A percentile compares a stretch with the other conserved stretches of the same genome.
These are phyloP conservation scores for Aphaenogaster ashmeadi DNA, from an alignment of 1,140 invertebrate genomes.

Conservation along the genomic window DNA sequence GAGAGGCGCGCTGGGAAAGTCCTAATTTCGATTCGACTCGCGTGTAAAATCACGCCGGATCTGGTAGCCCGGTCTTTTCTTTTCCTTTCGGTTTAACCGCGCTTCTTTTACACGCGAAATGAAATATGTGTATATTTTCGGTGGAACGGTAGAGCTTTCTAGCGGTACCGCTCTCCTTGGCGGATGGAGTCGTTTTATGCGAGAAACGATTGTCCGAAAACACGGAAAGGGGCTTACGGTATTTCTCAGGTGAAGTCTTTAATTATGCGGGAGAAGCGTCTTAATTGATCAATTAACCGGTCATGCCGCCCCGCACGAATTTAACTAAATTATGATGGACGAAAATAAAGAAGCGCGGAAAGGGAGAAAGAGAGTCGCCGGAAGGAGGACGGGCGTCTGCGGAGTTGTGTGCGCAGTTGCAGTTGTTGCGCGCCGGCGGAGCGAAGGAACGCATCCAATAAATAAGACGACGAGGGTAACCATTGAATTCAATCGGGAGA, in stretches of 20 bases:
- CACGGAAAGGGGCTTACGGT: background rate
- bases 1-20: conserved; percentile 35
- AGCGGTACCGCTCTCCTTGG: background rate
- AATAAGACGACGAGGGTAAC: conserved; percentile 85
- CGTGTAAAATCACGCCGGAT: conserved; percentile 2
- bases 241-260: background rate
- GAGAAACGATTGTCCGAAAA: background rate
- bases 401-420: conserved; percentile 68
- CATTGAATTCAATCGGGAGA: conserved; percentile 86
- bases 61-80: background rate
- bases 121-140: background rate
- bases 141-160: background rate
- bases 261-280: background rate
- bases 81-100: background rate
- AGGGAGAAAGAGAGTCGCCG: background rate
- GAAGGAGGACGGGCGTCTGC: conserved; percentile 38
- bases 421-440: conserved; percentile 73
- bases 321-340: conserved; percentile 47
- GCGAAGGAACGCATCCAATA: conserved; percentile 82
- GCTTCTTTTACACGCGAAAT: background rate
- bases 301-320: conserved; percentile 22
- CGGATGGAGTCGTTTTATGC: background rate
- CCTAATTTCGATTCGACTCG: conserved; percentile 46
- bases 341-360: conserved; percentile 6
- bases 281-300: conserved; percentile 47